Conservation (phyloP, 1,140 invertebrate species). For the Drosophila pallidifrons region DNA sequence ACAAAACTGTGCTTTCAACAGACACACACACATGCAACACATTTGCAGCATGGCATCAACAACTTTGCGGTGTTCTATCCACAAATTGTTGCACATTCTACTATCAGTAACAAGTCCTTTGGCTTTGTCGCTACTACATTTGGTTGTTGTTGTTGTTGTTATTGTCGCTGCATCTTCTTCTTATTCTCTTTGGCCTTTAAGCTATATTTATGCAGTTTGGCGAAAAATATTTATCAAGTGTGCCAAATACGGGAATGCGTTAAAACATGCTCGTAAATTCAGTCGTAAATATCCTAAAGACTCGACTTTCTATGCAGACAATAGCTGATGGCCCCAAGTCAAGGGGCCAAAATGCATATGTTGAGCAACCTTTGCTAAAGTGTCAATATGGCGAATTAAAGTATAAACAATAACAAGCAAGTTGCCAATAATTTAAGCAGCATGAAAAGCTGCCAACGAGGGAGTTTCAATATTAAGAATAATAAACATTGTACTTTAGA, state of each 20-base stretch:
- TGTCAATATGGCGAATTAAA: conserved; percentile 8
- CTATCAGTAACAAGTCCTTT: conserved; percentile 36
- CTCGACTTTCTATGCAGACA: conserved; percentile 15
- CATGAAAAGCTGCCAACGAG: too few species aligned
- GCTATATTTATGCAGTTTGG: conserved; percentile 38
- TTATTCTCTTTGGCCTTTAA: not conserved
- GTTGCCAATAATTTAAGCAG: not conserved
- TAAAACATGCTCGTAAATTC: conserved; percentile 18
- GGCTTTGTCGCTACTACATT: conserved; percentile 39
- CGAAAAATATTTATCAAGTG: conserved; percentile 43
- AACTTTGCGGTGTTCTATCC: conserved; percentile 37
- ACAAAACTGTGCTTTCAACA: conserved; percentile 52
- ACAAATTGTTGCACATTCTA: conserved; percentile 49
- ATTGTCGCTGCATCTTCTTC: not conserved
- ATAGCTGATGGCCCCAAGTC: not conserved
- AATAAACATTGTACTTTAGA: too few species aligned
- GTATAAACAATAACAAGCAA: not conserved
- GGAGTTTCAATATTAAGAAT: too few species aligned
- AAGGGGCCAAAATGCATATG: not conserved
- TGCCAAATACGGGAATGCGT: conserved; percentile 21
- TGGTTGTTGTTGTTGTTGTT: not conserved
- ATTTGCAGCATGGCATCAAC: conserved; percentile 2
- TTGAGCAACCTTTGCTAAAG: not conserved
- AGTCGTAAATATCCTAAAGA: conserved; percentile 22
- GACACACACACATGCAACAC: conserved; percentile 15